phyloP scores from a whole-genome alignment of 2,888 invertebrate genomes.

The Nemoura dubitans region DNA sequence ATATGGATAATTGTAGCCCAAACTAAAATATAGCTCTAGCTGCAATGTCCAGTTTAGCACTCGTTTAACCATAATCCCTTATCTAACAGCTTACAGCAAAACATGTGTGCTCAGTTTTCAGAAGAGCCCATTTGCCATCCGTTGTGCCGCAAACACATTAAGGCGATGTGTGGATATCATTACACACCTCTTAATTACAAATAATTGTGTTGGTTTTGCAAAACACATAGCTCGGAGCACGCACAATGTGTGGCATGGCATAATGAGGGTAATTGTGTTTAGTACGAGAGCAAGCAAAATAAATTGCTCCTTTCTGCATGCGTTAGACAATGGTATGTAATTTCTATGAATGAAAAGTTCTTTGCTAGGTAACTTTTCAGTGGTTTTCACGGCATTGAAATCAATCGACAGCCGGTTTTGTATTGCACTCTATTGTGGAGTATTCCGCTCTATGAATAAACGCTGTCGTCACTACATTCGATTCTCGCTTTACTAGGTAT shows the following conservation, averaged over 20 bases:
- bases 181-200: conserved; percentile 44
- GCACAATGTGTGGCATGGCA: conserved; percentile 27
- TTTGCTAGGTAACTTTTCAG: not conserved
- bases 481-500: no score
- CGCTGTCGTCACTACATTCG: not conserved
- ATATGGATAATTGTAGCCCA: conserved; percentile 15
- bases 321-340: not conserved
- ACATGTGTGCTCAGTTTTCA: conserved; percentile 22
- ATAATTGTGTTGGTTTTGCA: conserved; percentile 46
- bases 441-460: not conserved
- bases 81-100: not conserved
- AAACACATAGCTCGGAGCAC: conserved; percentile 43
- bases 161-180: conserved; percentile 43
- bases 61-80: not conserved
- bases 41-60: not conserved
- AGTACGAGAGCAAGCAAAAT: conserved; percentile 39
- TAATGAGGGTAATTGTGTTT: conserved; percentile 43
- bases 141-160: conserved; percentile 37
- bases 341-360: conserved; percentile 1
- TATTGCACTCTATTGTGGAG: not conserved
- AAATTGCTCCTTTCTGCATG: conserved; percentile 20
- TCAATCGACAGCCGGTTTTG: not conserved
- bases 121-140: conserved; percentile 31
- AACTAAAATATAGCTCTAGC: not conserved
- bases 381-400: not conserved